phyloP scores from a whole-genome alignment of 2,888 invertebrate genomes.

The Conistra vaccinii region DNA sequence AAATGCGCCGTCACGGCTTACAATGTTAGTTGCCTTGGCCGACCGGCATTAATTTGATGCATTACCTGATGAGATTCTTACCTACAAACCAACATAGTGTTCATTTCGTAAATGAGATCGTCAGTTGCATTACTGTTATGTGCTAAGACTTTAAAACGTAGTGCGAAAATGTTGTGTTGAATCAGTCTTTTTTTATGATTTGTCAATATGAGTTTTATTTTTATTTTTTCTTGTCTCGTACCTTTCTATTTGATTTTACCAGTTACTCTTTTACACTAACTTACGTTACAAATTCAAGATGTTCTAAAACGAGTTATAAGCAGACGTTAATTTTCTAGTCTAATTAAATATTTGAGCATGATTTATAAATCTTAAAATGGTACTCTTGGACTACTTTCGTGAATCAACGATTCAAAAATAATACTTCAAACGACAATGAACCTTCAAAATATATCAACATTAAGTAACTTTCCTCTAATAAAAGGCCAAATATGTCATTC shows the following conservation, averaged over 20 bases:
- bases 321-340: neutral
- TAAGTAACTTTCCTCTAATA: conserved; percentile 24
- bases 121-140: conserved; percentile 38
- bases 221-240: neutral
- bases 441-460: conserved; percentile 16
- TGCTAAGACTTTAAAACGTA: conserved; percentile 26
- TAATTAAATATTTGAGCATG: neutral
- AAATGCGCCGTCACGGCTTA: conserved; percentile 50
- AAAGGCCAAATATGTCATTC: conserved; percentile 32
- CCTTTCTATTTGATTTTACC: conserved; percentile 23
- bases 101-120: conserved; percentile 53
- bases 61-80: conserved; percentile 42
- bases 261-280: conserved; percentile 1
- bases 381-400: neutral
- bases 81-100: conserved; percentile 14
- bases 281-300: neutral
- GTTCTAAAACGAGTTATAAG: neutral
- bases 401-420: neutral
- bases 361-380: neutral
- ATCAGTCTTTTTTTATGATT: conserved; percentile 2
- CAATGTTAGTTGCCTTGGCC: conserved; percentile 54
- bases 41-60: conserved; percentile 44
- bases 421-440: neutral
- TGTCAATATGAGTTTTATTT: neutral
- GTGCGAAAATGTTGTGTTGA: conserved; percentile 14